These are phyloP conservation scores for Danaus plexippus DNA, from an alignment of 1,140 invertebrate species.

Conservation along the genomic window DNA sequence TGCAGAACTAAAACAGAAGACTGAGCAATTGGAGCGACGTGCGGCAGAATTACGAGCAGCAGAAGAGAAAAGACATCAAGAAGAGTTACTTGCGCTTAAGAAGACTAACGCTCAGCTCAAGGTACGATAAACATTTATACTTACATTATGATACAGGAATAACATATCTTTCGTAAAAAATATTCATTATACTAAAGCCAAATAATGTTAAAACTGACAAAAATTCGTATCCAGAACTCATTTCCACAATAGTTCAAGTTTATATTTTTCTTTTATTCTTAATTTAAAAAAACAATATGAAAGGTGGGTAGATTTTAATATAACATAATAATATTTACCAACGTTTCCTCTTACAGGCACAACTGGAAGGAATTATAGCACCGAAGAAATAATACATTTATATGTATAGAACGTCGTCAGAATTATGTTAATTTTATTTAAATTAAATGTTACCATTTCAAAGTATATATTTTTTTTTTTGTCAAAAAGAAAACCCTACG, in stretches of 20 bases:
- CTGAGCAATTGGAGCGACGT: conserved; percentile 87
- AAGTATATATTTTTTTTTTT: background rate
- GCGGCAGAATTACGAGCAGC: conserved; percentile 87
- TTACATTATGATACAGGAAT: no score
- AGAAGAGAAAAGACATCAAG: conserved; percentile 91
- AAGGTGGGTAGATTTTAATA: no score
- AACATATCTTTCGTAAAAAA: no score
- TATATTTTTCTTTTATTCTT: no score
- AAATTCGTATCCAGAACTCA: no score
- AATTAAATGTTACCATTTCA: conserved; percentile 6
- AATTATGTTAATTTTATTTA: conserved; percentile 13
- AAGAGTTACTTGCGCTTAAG: conserved; percentile 92
- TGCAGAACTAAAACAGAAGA: conserved; percentile 85
- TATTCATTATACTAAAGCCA: no score
- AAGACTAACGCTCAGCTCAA: conserved; percentile 95
- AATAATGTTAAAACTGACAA: no score
- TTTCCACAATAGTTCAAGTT: no score
- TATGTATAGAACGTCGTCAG: conserved; percentile 26
- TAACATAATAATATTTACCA: no score
- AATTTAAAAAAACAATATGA: no score
- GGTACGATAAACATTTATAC: conserved; percentile 58
- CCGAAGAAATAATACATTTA: conserved; percentile 83
- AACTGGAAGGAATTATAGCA: conserved; percentile 92
- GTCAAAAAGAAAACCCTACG: background rate
- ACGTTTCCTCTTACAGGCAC: conserved; percentile 76